Conservation (phyloP, 2,888 invertebrate species). For the Lypha dubia region DNA sequence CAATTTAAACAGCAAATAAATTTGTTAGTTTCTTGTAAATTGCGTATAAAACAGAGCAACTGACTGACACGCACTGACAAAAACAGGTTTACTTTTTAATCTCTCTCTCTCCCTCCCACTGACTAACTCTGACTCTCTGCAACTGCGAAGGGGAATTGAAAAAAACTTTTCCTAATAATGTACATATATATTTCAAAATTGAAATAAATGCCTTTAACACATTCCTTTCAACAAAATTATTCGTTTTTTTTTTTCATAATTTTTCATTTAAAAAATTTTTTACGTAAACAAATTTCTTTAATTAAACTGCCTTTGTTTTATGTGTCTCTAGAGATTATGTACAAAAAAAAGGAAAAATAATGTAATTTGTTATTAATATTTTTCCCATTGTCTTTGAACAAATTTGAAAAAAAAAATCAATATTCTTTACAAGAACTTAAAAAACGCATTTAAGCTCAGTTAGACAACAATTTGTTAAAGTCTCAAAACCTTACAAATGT, state of each 20-base stretch:
- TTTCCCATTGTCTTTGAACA: constrained; percentile 4
- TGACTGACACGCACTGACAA: constrained; percentile 23
- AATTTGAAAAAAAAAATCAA: constrained; percentile 14
- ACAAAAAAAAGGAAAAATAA: background rate
- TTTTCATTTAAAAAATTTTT: constrained; percentile 1
- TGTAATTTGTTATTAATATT: constrained; percentile 2
- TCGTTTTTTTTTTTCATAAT: too few relatives aligned
- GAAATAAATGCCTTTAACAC: background rate
- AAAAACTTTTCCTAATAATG: background rate
- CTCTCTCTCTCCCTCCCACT: too few relatives aligned
- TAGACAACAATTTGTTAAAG: constrained; percentile 28
- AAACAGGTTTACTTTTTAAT: background rate
- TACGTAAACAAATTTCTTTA: constrained; percentile 12
- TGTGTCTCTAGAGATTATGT: background rate
- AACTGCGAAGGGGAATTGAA: background rate
- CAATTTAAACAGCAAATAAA: background rate
- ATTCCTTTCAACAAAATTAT: background rate
- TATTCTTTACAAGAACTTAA: constrained; percentile 3
- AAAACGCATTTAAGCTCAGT: background rate
- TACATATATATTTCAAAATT: too few relatives aligned
- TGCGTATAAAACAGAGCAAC: constrained; percentile 21
- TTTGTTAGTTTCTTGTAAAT: constrained; percentile 1
- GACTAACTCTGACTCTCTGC: too few relatives aligned
- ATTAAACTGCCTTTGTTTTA: background rate
- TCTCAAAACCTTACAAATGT: background rate